Percentiles rank a stretch among this genome's conserved stretches.
Conservation (phyloP, 2,888 invertebrate species). For the Nasonovia ribisnigri region DNA sequence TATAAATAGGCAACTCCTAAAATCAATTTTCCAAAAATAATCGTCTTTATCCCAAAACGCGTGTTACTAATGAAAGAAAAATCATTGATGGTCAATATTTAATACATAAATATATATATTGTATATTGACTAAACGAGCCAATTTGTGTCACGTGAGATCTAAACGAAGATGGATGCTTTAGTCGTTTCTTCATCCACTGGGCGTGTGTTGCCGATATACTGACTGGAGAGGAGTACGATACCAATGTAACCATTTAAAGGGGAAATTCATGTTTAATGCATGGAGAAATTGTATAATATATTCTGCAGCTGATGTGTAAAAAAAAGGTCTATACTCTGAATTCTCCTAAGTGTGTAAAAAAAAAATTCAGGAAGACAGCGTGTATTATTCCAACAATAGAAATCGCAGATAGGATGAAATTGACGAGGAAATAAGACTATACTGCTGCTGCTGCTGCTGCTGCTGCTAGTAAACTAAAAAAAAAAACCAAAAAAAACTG, state of each 20-base stretch:
- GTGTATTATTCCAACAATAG: conserved; percentile 12
- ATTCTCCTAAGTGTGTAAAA: conserved; percentile 7
- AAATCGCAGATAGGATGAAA: conserved; percentile 13
- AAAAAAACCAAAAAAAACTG: neutral
- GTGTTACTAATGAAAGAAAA: neutral
- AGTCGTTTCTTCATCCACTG: neutral
- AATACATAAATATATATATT: neutral
- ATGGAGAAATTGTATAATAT: conserved; percentile 32
- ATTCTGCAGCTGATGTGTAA: conserved; percentile 21
- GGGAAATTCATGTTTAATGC: conserved; percentile 53
- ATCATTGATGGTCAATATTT: neutral
- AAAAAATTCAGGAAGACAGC: conserved; percentile 22
- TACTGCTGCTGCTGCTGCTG: neutral
- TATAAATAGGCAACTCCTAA: neutral
- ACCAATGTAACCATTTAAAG: neutral
- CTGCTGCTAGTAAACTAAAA: no score
- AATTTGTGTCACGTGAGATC: neutral
- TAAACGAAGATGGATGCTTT: neutral
- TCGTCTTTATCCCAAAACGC: neutral
- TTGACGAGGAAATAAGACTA: conserved; percentile 4
- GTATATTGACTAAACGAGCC: neutral
- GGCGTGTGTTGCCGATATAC: neutral
- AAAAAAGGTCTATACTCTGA: conserved; percentile 20
- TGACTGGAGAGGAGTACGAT: neutral
- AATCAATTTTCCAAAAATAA: neutral